Percentiles rank a stretch among this genome's conserved stretches.
These are phyloP conservation scores for Trichomycterus rosablanca DNA, from an alignment of 2,113 vertebrate genomes.

Conservation along the genomic window DNA sequence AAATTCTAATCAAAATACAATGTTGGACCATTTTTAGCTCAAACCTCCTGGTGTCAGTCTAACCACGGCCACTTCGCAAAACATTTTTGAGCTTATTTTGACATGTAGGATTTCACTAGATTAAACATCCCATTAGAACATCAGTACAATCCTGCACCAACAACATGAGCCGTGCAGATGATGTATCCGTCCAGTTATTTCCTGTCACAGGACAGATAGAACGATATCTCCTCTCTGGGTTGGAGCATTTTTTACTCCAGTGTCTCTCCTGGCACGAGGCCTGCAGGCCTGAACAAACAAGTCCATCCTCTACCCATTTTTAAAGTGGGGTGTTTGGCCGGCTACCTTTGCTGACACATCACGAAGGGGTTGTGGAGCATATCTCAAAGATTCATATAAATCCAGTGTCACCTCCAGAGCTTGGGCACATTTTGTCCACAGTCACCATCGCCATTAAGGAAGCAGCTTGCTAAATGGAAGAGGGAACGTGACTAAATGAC, in stretches of 20 bases:
- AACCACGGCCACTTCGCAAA: no score
- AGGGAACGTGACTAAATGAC: background rate
- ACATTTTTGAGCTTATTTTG: no score
- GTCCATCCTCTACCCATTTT: slow-evolving; percentile 8
- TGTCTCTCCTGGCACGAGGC: slow-evolving; percentile 15
- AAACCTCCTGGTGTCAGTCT: no score
- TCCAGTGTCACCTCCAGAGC: slow-evolving; percentile 9
- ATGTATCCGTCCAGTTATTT: slow-evolving; percentile 13
- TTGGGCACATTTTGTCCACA: slow-evolving; percentile 23
- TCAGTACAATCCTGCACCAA: background rate
- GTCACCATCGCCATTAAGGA: slow-evolving; percentile 19
- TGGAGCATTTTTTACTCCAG: slow-evolving; percentile 7
- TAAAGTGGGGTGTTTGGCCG: slow-evolving; percentile 16
- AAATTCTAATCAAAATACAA: no score
- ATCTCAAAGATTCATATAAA: slow-evolving; percentile 13
- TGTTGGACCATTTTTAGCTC: no score
- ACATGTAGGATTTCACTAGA: no score
- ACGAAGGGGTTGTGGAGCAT: slow-evolving; percentile 18
- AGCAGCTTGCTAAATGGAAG: slow-evolving; percentile 12
- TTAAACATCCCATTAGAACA: no score
- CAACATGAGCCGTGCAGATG: background rate
- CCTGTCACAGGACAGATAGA: slow-evolving; percentile 3
- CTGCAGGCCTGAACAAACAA: slow-evolving; percentile 44
- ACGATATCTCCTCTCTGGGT: slow-evolving; percentile 21
- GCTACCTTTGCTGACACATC: slow-evolving; percentile 21